These are phyloP conservation scores for Gavialis gangeticus DNA, from an alignment of 2,113 vertebrate genomes.

Conservation along the genomic window DNA sequence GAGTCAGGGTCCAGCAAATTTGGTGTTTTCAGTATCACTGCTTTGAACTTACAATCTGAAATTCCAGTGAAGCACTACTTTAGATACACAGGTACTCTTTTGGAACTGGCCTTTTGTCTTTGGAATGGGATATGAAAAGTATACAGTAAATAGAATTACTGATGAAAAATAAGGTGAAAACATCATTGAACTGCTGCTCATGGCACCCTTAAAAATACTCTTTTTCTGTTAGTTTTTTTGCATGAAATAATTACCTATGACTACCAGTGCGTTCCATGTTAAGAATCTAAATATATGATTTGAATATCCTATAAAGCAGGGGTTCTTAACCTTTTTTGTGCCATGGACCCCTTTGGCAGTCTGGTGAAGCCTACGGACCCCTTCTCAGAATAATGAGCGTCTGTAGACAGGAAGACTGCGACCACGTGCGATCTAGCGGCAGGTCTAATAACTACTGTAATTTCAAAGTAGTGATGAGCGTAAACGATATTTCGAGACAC, in stretches of 20 bases:
- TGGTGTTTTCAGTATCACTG: background rate
- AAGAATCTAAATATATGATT: background rate
- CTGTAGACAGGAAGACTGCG: too few relatives aligned
- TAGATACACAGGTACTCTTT: background rate
- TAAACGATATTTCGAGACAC: too few relatives aligned
- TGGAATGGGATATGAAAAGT: background rate
- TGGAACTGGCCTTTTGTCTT: background rate
- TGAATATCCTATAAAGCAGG: background rate
- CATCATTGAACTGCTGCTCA: background rate
- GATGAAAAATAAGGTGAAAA: background rate
- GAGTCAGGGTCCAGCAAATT: background rate
- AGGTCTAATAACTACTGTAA: too few relatives aligned
- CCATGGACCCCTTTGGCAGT: too few relatives aligned
- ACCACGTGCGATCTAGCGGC: too few relatives aligned
- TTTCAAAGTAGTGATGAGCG: too few relatives aligned
- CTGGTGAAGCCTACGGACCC: too few relatives aligned
- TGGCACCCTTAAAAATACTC: background rate
- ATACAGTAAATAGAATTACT: background rate
- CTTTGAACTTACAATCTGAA: background rate
- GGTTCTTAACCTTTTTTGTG: too few relatives aligned
- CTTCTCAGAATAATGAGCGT: too few relatives aligned
- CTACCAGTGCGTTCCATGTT: background rate
- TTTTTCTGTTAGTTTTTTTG: background rate
- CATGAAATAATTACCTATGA: background rate
- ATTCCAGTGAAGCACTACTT: background rate